These are phyloP conservation scores for Orthochromis indermauri DNA, from an alignment of 2,113 vertebrate genomes.

Conservation along the genomic window DNA sequence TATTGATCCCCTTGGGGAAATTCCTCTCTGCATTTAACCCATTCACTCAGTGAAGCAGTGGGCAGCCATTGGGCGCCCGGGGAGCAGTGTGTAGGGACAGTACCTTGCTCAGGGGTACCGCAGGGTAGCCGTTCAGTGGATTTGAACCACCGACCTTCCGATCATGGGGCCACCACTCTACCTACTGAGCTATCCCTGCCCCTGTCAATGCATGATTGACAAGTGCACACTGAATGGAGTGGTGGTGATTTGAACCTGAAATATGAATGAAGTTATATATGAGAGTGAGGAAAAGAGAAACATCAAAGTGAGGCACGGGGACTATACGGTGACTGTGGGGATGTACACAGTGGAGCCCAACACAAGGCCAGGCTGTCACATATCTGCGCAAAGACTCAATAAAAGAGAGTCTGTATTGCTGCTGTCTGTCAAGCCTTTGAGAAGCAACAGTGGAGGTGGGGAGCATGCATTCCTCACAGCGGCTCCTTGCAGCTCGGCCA, in stretches of 20 bases:
- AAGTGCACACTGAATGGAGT: neutral
- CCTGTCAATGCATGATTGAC: conserved; percentile 14
- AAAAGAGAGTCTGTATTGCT: conserved; percentile 40
- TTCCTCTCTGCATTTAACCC: too few relatives aligned
- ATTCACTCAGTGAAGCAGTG: too few relatives aligned
- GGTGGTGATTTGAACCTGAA: neutral
- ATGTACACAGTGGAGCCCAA: neutral
- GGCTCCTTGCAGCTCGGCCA: conserved; percentile 63
- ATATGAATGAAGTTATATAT: neutral
- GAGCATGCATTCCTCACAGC: conserved; percentile 59
- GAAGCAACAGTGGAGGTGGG: conserved; percentile 61
- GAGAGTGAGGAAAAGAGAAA: neutral
- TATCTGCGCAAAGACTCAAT: conserved; percentile 50
- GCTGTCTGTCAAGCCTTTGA: conserved; percentile 62
- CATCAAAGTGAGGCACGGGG: neutral
- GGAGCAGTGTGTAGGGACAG: too few relatives aligned
- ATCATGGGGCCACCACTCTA: too few relatives aligned
- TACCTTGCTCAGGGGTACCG: too few relatives aligned
- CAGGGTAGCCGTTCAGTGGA: too few relatives aligned
- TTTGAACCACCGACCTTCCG: too few relatives aligned
- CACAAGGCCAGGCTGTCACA: conserved; percentile 52
- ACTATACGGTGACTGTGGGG: neutral
- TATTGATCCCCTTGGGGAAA: too few relatives aligned
- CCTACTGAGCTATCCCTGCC: too few relatives aligned
- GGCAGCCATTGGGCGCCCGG: too few relatives aligned